Conservation (phyloP, 2,888 invertebrate genomes). For the Achlya flavicornis region DNA sequence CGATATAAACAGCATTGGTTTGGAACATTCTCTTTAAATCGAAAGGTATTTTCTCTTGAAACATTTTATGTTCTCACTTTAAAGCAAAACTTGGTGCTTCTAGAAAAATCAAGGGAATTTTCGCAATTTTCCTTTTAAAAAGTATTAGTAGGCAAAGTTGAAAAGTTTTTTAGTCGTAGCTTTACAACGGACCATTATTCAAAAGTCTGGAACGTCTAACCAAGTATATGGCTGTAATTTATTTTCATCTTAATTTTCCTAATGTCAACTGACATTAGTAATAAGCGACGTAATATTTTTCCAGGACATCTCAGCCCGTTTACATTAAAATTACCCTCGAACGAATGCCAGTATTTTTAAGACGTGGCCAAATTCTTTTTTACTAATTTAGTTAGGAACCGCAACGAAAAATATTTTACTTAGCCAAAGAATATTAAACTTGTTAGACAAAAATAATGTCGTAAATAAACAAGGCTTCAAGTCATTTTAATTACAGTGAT, state of each 20-base stretch:
- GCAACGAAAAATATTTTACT: too few species aligned
- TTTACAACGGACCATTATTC: constrained; percentile 34
- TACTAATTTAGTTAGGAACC: too few species aligned
- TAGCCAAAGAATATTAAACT: neutral
- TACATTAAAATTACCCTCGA: neutral
- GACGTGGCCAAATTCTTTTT: neutral
- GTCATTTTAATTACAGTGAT: constrained; percentile 1
- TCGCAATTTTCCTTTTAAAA: constrained; percentile 13
- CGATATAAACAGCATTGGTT: neutral
- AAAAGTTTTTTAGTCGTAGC: constrained; percentile 19
- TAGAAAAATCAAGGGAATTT: constrained; percentile 15
- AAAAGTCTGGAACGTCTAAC: constrained; percentile 28
- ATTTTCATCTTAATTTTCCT: constrained; percentile 6
- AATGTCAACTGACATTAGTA: constrained; percentile 2
- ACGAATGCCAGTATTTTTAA: neutral
- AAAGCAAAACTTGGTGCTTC: neutral
- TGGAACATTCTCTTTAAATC: neutral
- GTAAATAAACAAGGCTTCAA: neutral
- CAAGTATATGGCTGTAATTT: neutral
- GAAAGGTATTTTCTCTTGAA: neutral
- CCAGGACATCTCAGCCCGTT: neutral
- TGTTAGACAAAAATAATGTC: neutral
- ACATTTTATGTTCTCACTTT: neutral
- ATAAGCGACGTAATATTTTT: neutral
- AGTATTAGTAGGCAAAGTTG: constrained; percentile 20